Base-by-base conservation (phyloP, 2,797 vertebrate species). In the Gymnodraco acuticeps region DNA sequence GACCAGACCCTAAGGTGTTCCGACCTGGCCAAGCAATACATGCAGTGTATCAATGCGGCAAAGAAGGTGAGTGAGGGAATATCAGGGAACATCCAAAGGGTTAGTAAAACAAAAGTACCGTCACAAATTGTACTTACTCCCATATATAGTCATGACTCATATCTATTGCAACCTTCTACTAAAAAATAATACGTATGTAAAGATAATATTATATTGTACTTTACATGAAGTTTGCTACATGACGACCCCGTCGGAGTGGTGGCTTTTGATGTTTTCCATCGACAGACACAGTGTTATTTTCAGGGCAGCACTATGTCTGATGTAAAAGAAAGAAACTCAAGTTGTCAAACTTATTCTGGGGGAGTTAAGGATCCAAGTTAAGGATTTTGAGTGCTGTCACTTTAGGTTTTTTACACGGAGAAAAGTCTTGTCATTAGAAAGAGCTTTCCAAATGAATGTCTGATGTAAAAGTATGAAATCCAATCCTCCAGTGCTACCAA, bases 21-120 rank as follows among this genome's bases (percentile, higher is more conserved):
- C 0, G 95, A 96, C 86, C 92, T 99, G 87, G 97, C 95, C 81
- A 97, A 96, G 89, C 94, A 97, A 3, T 99, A 99, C 90, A 95
- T 95, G 91, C 96, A 84, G 84, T 99, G 98, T 2, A 96, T 99
- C 81, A 89, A 94, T 3, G 86, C 95, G 0, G 95, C 96, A 74
- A 97, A 95, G 81, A 97, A 97, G 97, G 98, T 98, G 93, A 92
- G 88, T 10, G 47, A 1, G 27, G 6, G 2, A 62, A 31, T 27
- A 23, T 63, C 10, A 20, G 4, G 7, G 12, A 54, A 50, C 3
- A 59, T 15, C 2, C 2, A 0, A 31, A 33, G 15, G 33, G 23
- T 17, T 64, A 38, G 50, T 48, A n/a, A 16, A 14, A 43, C 19
- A 41, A 11, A 50, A 13, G 13, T 23, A 14, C 47, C 19, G 12